Percentiles rank a stretch among this genome's conserved stretches.
Evolutionary conservation across 2,113 vertebrate genomes (phyloP).

Genomic region (Euleptes europaea): DNA sequence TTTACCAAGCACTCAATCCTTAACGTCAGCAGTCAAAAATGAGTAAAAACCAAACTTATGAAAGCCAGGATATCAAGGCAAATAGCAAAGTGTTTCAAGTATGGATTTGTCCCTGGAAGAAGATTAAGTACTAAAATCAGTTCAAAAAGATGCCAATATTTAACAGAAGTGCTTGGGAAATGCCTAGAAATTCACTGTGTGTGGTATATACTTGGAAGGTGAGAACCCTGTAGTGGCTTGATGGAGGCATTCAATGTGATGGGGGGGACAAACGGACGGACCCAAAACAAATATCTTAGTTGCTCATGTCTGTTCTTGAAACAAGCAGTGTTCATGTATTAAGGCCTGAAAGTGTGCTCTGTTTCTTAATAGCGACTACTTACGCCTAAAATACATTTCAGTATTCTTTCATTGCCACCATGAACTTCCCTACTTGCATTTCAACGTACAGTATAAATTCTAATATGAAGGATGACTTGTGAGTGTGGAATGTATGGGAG

Average conservation of each 20-base stretch:
- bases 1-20: slow-evolving; percentile 34
- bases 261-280: slow-evolving; percentile 24
- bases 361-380: background rate
- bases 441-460: no score
- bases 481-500: no score
- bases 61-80: slow-evolving; percentile 51
- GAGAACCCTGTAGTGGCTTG: slow-evolving; percentile 28
- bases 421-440: no score
- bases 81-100: slow-evolving; percentile 20
- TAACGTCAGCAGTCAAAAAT: slow-evolving; percentile 44
- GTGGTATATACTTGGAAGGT: slow-evolving; percentile 55
- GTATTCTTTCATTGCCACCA: no score
- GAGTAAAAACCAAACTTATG: slow-evolving; percentile 46
- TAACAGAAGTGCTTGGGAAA: slow-evolving; percentile 30
- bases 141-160: slow-evolving; percentile 28
- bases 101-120: slow-evolving; percentile 43
- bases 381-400: background rate
- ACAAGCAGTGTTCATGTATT: slow-evolving; percentile 38
- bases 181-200: slow-evolving; percentile 41
- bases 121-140: slow-evolving; percentile 46
- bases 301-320: slow-evolving; percentile 52
- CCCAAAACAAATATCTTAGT: slow-evolving; percentile 58
- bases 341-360: slow-evolving; percentile 40
- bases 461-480: no score
- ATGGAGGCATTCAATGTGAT: slow-evolving; percentile 51